Conservation (phyloP, 2,113 vertebrate species). For the Crotophaga sulcirostris region DNA sequence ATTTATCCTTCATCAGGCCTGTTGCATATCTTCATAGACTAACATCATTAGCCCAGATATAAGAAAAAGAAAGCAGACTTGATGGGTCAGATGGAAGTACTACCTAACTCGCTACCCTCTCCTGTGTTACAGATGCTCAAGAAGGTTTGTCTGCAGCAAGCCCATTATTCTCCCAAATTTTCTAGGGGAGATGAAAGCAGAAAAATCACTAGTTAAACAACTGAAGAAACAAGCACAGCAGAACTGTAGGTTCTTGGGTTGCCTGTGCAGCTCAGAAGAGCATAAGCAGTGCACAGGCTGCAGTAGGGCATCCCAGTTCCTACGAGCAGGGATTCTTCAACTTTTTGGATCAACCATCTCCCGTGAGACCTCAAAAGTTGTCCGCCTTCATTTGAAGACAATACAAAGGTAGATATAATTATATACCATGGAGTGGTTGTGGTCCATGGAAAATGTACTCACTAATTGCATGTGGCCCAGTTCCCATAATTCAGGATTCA, state of each 20-base stretch:
- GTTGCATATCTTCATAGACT: not conserved
- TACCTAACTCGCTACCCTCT: not conserved
- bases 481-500: not conserved
- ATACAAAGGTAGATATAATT: not conserved
- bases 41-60: not conserved
- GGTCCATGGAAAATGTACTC: not conserved
- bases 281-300: not conserved
- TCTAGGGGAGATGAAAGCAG: not conserved
- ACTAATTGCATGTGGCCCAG: not conserved
- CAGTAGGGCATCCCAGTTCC: not conserved
- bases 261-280: not conserved
- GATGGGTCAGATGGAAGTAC: not conserved
- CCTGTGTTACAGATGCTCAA: not conserved
- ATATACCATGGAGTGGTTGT: not conserved
- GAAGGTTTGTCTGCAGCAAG: not conserved
- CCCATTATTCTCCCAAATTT: not conserved
- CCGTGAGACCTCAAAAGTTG: not conserved
- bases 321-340: not conserved
- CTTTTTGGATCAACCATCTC: not conserved
- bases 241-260: not conserved
- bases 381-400: not conserved
- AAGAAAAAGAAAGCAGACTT: not conserved
- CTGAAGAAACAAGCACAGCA: not conserved
- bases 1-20: not conserved
- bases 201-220: not conserved